Base-by-base conservation (phyloP, 2,888 invertebrate species). In the Drosophila anomelani region DNA sequence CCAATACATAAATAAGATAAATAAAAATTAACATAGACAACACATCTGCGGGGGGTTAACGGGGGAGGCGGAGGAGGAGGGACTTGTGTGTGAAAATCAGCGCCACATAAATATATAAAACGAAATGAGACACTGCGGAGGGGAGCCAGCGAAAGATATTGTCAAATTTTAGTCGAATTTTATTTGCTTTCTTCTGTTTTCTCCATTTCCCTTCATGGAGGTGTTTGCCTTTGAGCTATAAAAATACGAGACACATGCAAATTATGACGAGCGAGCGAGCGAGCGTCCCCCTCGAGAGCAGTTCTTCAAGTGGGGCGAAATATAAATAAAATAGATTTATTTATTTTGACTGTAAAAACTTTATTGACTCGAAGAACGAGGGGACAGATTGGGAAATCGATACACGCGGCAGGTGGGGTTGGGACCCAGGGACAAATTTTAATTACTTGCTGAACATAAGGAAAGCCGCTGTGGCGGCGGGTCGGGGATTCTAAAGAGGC, bases 1-100 rank as follows among this genome's bases (percentile, higher is more conserved):
- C 68, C 71, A 66, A 59, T 68, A 72, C 75, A 83, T 84, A 84
- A 84, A 80, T 82, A 87, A 84, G 82, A 85, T 85, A 88, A 85
- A 85, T 85, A 82, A 68, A 87, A 88, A 88, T 88, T 88, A 85
- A 77, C 84, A 88, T 82, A 85, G 84, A 82, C 82, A 87, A 84
- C 78, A 73, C 54, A 67, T 43, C 36, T 23, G 38, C 32, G 8
- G 26, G 60, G 29, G 49, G 49, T 20, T 20, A 34, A 9, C 13
- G n/a, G 0, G 26, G 26, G 26, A 26, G 26, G 26, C 0, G 1
- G 44, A 15, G 32, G 38, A 41, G 20, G 20, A 20, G 43, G 29
- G 29, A 29, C 17, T 6, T 55, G 54, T 66, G 58, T 75, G 75
- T 55, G 73, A 67, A 73, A 73, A 73, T 73, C 73, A 73, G 75